Evolutionary conservation across 2,113 vertebrate genomes (phyloP).

Genomic region (Ellobius talpinus): DNA sequence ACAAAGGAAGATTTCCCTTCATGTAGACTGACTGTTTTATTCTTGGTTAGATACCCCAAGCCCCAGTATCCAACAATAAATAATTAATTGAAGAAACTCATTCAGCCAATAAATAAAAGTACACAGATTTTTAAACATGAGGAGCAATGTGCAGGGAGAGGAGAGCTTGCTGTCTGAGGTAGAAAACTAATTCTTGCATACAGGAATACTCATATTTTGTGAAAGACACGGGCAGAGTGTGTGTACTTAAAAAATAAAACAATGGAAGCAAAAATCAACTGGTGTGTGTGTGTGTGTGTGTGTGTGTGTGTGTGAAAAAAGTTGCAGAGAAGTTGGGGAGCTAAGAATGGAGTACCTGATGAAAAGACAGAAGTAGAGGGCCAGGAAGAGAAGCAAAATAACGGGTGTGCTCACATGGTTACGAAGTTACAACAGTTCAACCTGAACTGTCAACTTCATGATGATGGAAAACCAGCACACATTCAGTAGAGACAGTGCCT

Average conservation of each 20-base stretch:
- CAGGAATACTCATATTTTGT: not conserved
- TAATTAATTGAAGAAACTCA: not conserved
- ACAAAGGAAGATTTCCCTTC: constrained; percentile 38
- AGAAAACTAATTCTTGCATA: not conserved
- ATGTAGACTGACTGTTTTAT: not conserved
- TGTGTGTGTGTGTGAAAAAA: no score
- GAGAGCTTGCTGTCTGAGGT: not conserved
- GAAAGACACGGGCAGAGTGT: not conserved
- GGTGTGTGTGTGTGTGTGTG: no score
- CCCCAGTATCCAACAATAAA: not conserved
- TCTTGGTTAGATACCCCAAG: not conserved
- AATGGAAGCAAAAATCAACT: not conserved
- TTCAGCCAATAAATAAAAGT: not conserved
- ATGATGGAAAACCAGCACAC: not conserved
- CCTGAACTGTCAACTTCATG: not conserved
- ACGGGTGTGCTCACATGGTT: not conserved
- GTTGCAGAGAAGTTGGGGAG: not conserved
- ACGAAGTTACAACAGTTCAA: not conserved
- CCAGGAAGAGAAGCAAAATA: not conserved
- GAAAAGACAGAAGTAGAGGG: not conserved
- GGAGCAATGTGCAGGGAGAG: not conserved
- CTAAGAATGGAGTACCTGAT: not conserved
- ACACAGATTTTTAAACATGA: not conserved
- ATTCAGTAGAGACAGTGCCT: not conserved
- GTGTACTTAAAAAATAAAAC: constrained; percentile 18